A percentile compares a stretch with the other conserved stretches of the same genome.
These are phyloP conservation scores for Cossypha dichroa DNA, from an alignment of 2,797 vertebrate species.

Conservation along the genomic window DNA sequence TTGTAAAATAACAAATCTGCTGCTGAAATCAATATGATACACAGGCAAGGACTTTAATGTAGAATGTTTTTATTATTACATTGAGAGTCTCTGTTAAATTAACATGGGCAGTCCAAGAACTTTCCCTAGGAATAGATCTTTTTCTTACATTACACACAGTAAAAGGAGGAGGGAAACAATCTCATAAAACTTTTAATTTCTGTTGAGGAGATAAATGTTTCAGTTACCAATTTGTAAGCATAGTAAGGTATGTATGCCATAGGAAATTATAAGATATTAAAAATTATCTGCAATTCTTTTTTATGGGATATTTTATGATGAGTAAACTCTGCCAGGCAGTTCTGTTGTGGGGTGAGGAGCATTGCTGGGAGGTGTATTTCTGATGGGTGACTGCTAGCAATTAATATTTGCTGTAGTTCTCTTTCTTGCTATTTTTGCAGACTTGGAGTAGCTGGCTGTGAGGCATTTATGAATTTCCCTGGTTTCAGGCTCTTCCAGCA, in stretches of 20 bases:
- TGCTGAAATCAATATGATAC: constrained; percentile 19
- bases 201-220: not conserved
- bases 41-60: not conserved
- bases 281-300: not conserved
- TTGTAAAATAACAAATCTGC: not conserved
- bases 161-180: not conserved
- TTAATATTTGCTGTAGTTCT: not conserved
- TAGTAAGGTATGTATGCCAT: not conserved
- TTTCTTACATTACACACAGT: not conserved
- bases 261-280: not conserved
- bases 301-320: not conserved
- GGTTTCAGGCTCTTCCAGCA: not conserved
- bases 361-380: not conserved
- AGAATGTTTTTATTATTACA: constrained; percentile 60
- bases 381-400: not conserved
- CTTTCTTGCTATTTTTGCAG: not conserved
- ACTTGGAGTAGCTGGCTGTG: not conserved
- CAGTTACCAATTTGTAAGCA: not conserved
- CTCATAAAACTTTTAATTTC: not conserved
- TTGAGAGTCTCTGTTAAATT: constrained; percentile 58
- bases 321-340: not conserved
- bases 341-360: not conserved
- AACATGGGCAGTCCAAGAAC: constrained; percentile 5
- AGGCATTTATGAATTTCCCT: not conserved
- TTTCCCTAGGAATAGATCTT: not conserved